Evolutionary conservation across 2,888 invertebrate genomes (phyloP), one percentile per base, ranked within the genome.

Genomic region (Latrodectus elegans): DNA sequence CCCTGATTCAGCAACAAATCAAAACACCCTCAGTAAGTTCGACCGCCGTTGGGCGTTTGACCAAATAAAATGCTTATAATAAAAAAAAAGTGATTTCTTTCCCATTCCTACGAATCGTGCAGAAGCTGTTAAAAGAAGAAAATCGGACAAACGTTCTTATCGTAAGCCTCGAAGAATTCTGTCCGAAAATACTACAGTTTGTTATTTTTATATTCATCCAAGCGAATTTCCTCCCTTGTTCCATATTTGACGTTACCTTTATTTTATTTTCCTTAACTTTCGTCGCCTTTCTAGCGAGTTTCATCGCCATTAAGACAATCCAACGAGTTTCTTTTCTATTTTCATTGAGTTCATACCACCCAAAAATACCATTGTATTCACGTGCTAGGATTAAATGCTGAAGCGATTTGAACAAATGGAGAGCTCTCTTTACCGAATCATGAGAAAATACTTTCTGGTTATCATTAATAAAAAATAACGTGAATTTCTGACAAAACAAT

Each of bases 41-140:
- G 68, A 65, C 72, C 72, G 82, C 84, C 73, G 67, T 6, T 51
- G 67, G 84, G 84, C 67, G 84, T 84, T 84, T 84, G 72, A 84
- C 84, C 73, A 84, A 78, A 78, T 78, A 72, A 78, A 83, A 84
- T 70, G 15, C 83, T 51, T 14, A 60, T 53, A 52, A 11, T 60
- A 60, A 60, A 60, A 55, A 76, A 83, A 81, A n/a, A n/a, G 60
- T 60, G 53, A 52, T 68, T 17, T 51, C 78, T 17, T 64, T 78
- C 60, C 67, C 53, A n/a, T 53, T 12, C n/a, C 51, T 64, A 3
- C 52, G 71, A 68, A 84, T 78, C 72, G 49, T 78, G 84, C 84
- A 78, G 22, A 77, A 84, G 71, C 51, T 76, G 64, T 75, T 72
- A 65, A 49, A 72, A 70, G 68, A 53, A 65, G 60, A 76, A 83